Percentiles rank a stretch among this genome's conserved stretches.
Conservation (phyloP, 2,888 invertebrate genomes). For the Megastigmus dorsalis region DNA sequence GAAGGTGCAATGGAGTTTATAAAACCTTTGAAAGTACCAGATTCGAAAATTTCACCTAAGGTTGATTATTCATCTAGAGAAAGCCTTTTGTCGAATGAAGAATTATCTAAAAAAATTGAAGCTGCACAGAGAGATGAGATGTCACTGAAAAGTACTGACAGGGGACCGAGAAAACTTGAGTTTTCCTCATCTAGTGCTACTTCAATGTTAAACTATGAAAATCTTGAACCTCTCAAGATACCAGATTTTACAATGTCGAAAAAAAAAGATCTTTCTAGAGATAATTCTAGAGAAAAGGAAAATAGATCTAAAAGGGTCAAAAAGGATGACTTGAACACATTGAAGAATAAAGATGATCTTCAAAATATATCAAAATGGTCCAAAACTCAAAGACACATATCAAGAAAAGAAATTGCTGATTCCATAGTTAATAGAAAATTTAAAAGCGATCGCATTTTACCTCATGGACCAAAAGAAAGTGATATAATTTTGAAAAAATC, state of each 20-base stretch:
- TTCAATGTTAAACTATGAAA: conserved; percentile 66
- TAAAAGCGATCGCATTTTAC: conserved; percentile 62
- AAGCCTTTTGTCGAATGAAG: conserved; percentile 64
- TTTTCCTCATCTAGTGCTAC: conserved; percentile 67
- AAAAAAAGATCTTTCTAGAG: conserved; percentile 68
- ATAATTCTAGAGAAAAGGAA: conserved; percentile 69
- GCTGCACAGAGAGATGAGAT: conserved; percentile 61
- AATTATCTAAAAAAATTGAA: conserved; percentile 61
- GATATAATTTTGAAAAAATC: conserved; percentile 62
- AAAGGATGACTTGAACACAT: conserved; percentile 64
- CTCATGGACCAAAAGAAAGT: conserved; percentile 60
- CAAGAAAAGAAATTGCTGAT: conserved; percentile 65
- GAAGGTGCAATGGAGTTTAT: conserved; percentile 66
- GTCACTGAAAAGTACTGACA: conserved; percentile 62
- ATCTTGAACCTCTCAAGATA: conserved; percentile 67
- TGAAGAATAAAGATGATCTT: conserved; percentile 60
- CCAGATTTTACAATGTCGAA: conserved; percentile 68
- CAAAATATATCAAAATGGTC: conserved; percentile 61
- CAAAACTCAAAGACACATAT: conserved; percentile 65
- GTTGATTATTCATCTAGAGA: conserved; percentile 67
- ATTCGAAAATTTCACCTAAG: conserved; percentile 71
- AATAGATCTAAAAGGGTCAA: conserved; percentile 69
- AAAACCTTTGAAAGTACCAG: conserved; percentile 70
- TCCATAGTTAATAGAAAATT: conserved; percentile 58
- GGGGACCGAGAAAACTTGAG: conserved; percentile 69